Percentiles rank a stretch among this genome's conserved stretches.
phyloP scores from a whole-genome alignment of 2,113 vertebrate genomes.

The Oryctolagus cuniculus region DNA sequence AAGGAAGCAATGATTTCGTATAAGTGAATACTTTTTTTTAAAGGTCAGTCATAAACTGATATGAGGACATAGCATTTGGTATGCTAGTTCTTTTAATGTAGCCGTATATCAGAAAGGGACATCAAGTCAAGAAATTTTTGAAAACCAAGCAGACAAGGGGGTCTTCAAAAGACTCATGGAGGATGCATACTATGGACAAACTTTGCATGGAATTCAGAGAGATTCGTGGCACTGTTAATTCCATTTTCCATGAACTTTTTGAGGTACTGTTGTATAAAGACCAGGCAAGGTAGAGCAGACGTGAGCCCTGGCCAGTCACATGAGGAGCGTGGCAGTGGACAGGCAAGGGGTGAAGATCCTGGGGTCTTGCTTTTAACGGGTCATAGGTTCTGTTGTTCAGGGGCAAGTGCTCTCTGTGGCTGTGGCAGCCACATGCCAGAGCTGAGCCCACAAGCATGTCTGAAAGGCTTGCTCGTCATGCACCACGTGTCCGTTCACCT shows the following conservation, averaged over 20 bases:
- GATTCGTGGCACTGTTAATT: neutral
- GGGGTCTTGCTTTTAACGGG: neutral
- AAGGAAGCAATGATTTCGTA: neutral
- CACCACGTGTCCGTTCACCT: neutral
- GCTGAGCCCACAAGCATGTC: rapidly evolving
- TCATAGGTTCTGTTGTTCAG: neutral
- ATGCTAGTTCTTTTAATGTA: neutral
- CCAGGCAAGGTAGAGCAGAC: neutral
- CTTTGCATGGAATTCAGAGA: too few species aligned
- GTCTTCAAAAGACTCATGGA: too few species aligned
- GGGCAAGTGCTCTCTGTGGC: neutral
- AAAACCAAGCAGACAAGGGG: too few species aligned
- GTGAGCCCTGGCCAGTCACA: neutral
- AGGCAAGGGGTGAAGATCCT: neutral
- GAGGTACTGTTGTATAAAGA: neutral
- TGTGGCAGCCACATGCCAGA: neutral
- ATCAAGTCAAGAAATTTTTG: too few species aligned
- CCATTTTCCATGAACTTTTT: constrained; percentile 1
- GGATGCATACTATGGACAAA: too few species aligned
- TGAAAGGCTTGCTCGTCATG: neutral
- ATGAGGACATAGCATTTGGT: neutral
- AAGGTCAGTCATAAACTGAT: neutral
- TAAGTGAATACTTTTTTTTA: neutral
- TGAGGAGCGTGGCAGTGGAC: neutral
- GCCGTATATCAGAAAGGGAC: neutral